Evolutionary conservation across 2,888 invertebrate species (phyloP), one percentile per base, ranked within the genome.

Genomic region (Parnassius smintheus): DNA sequence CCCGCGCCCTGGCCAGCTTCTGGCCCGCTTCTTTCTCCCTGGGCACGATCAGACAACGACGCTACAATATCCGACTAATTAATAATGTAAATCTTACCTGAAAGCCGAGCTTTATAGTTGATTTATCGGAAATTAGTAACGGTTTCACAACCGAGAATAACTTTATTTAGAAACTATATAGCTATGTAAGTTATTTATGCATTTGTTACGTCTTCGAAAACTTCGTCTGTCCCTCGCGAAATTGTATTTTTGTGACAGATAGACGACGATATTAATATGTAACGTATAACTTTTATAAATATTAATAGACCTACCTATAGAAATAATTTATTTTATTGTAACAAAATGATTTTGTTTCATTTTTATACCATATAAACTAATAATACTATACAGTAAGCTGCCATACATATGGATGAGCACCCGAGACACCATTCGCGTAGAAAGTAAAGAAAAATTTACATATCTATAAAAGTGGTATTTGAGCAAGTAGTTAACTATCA

Each of bases 1-100:
- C 88, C 90, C 0, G 81, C 81, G 0, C 84, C 88, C 12, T 90
- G 89, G 90, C 84, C 88, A 0, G 85, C 87, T 0, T 80, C 88
- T 8, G 90, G 83, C 1, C 91, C 91, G 1, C 77, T 85, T 0
- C 75, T 89, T 2, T 88, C 90, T 0, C 90, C 91, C 2, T 91
- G 91, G 91, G 91, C 71, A 11, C 78, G 91, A 70, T 90, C 91
- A 22, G 91, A 90, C 73, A 83, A 88, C 67, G 91, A 88, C 3
- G 85, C 85, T 1, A 78, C 82, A 2, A 86, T 90, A 35, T 79
- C 88, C 2, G 85, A 90, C 67, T 91, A 82, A 72, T n/a, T 2
- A 48, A 13, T 7, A 9, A 49, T 12, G n/a, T 22, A n/a, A 63
- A 45, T 48, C 42, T 25, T 18, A 12, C 4, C n/a, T 22, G 51